A percentile compares a stretch with the other conserved stretches of the same genome.
These are phyloP conservation scores for Echiichthys vipera DNA, from an alignment of 2,797 vertebrate species.

Conservation along the genomic window DNA sequence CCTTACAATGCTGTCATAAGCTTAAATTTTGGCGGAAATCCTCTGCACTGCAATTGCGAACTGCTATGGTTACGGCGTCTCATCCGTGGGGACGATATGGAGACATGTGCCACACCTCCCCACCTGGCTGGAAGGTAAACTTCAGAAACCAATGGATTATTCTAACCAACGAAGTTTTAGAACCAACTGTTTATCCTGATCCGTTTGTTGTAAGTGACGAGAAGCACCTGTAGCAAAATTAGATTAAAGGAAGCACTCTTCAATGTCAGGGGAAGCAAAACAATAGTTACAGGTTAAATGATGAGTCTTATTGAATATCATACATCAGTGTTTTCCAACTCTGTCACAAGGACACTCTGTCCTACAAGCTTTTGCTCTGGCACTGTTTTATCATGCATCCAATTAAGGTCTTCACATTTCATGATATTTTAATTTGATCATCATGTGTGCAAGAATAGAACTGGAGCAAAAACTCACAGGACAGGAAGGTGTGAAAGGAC, in stretches of 20 bases:
- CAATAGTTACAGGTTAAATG: background rate
- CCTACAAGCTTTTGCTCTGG: background rate
- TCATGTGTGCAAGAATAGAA: slow-evolving; percentile 34
- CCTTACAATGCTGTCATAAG: slow-evolving; percentile 88
- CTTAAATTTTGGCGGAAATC: slow-evolving; percentile 93
- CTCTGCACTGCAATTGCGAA: slow-evolving; percentile 95
- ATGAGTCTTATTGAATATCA: background rate
- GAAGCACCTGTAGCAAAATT: no score
- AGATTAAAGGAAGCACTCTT: background rate
- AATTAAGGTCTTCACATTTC: slow-evolving; percentile 15
- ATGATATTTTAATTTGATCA: slow-evolving; percentile 32
- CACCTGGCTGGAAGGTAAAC: slow-evolving; percentile 86
- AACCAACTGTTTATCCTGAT: background rate
- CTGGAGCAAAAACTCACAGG: slow-evolving; percentile 28
- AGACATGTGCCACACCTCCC: slow-evolving; percentile 91
- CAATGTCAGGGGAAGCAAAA: background rate
- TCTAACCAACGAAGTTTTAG: rapidly evolving
- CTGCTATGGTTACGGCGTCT: slow-evolving; percentile 92
- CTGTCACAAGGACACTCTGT: background rate
- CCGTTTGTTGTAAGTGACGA: no score
- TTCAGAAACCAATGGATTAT: background rate
- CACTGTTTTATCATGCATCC: slow-evolving; percentile 23
- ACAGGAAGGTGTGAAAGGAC: background rate
- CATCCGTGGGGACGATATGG: slow-evolving; percentile 90
- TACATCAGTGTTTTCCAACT: background rate